These are phyloP conservation scores for Pristionchus pacificus DNA, from an alignment of 1,140 invertebrate genomes.

Conservation along the genomic window DNA sequence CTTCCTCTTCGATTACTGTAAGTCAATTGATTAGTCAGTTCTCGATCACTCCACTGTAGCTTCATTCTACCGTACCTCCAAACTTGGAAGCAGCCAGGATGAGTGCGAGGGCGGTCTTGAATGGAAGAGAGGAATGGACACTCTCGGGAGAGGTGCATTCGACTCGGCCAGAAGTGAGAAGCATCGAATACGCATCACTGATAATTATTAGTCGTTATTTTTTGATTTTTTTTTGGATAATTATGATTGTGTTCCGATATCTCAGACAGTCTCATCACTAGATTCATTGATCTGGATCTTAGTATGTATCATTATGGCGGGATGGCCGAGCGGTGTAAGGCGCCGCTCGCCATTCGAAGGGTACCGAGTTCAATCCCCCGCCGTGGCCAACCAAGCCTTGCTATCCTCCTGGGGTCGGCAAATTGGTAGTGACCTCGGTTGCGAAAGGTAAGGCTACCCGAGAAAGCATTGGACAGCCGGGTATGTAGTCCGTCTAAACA, in stretches of 20 bases:
- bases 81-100: slow-evolving; percentile 37
- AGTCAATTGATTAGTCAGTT: background rate
- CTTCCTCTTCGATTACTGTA: slow-evolving; percentile 45
- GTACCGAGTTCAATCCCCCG: too few species aligned
- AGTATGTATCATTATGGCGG: background rate
- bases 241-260: slow-evolving; percentile 15
- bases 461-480: too few species aligned
- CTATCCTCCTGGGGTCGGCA: too few species aligned
- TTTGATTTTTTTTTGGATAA: slow-evolving; percentile 2
- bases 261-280: slow-evolving; percentile 12
- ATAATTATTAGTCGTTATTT: slow-evolving; percentile 7
- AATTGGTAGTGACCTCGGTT: too few species aligned
- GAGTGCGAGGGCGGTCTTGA: slow-evolving; percentile 28
- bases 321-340: too few species aligned
- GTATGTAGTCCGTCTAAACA: too few species aligned
- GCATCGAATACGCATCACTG: slow-evolving; percentile 37
- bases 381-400: too few species aligned
- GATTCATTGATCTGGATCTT: slow-evolving; percentile 23
- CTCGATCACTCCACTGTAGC: background rate
- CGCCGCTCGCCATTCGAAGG: too few species aligned
- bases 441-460: too few species aligned
- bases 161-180: slow-evolving; percentile 39
- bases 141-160: slow-evolving; percentile 22
- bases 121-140: slow-evolving; percentile 21
- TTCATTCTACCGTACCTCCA: too few species aligned